Base-by-base conservation (phyloP, 37 sponge, comb jelly and placozoan genomes). In the Bolinopsis microptera region DNA sequence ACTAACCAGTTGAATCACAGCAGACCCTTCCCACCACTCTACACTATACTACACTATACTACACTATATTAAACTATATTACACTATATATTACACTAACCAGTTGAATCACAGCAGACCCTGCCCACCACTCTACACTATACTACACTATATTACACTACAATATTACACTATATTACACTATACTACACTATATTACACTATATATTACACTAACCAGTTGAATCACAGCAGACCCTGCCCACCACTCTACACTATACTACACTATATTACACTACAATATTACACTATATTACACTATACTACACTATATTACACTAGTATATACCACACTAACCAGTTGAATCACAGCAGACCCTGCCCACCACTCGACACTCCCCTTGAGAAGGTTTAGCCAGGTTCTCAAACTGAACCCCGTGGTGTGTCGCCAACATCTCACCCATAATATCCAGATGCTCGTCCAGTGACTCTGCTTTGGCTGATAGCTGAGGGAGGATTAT, bases 21-120 rank as follows among this genome's bases (percentile, higher is more conserved):
- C 90, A 86, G 31, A 86, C 90, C 67, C 90, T 38, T 0, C 90
- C 83, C n/a, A n/a, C n/a, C n/a, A n/a, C n/a, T n/a, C n/a, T n/a
- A n/a, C n/a, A n/a, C n/a, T n/a, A n/a, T n/a, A n/a, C n/a, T n/a
- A n/a, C n/a, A n/a, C n/a, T n/a, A n/a, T n/a, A n/a, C n/a, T n/a
- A n/a, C n/a, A n/a, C n/a, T n/a, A n/a, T n/a, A n/a, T n/a, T n/a
- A n/a, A n/a, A n/a, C n/a, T n/a, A n/a, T n/a, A n/a, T n/a, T n/a
- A n/a, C n/a, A n/a, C n/a, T n/a, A n/a, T n/a, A n/a, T n/a, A n/a
- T n/a, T n/a, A n/a, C n/a, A 48, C 61, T 48, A 48, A 48, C 61
- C 61, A 48, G 61, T 18, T 5, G 61, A 48, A 48, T 86, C 90
- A 26, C 90, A 39, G 31, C 90, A 86, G 31, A 86, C 90, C 67